These are phyloP conservation scores for Physeter macrocephalus DNA, from an alignment of 2,113 vertebrate genomes.

Conservation along the genomic window DNA sequence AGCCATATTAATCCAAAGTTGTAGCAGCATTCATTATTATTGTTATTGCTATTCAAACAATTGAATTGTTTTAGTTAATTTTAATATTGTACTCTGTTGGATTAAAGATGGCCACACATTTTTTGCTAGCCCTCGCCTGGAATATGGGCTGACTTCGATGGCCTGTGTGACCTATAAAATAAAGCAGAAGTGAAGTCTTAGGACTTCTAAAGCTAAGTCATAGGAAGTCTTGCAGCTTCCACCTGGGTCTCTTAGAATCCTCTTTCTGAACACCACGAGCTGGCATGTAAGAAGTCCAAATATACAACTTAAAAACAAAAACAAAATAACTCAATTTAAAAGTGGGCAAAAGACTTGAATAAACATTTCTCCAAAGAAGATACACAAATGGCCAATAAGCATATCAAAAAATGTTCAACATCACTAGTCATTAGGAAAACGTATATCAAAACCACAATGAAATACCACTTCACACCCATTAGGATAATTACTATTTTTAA, in stretches of 20 bases:
- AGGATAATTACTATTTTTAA: not conserved
- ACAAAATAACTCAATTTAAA: not conserved
- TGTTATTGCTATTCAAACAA: not conserved
- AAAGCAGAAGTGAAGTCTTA: not conserved
- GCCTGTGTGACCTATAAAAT: not conserved
- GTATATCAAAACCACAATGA: not conserved
- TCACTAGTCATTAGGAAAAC: not conserved
- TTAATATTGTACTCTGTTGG: not conserved
- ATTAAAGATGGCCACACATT: not conserved
- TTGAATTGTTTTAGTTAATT: not conserved
- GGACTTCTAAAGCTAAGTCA: not conserved
- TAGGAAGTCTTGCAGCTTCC: not conserved
- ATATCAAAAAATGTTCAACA: not conserved
- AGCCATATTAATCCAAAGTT: not conserved
- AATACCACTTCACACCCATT: not conserved
- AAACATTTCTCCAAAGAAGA: not conserved
- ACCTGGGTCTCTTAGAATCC: not conserved
- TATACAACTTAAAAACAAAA: not conserved
- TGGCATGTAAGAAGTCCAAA: not conserved
- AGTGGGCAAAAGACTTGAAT: not conserved
- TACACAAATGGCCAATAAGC: not conserved
- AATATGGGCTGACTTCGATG: not conserved
- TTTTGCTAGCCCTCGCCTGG: not conserved
- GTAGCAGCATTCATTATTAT: not conserved
- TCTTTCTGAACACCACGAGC: not conserved